Percentiles rank a stretch among this genome's conserved stretches.
Evolutionary conservation across 1,140 invertebrate genomes (phyloP).

Genomic region (Micrasema longulum): DNA sequence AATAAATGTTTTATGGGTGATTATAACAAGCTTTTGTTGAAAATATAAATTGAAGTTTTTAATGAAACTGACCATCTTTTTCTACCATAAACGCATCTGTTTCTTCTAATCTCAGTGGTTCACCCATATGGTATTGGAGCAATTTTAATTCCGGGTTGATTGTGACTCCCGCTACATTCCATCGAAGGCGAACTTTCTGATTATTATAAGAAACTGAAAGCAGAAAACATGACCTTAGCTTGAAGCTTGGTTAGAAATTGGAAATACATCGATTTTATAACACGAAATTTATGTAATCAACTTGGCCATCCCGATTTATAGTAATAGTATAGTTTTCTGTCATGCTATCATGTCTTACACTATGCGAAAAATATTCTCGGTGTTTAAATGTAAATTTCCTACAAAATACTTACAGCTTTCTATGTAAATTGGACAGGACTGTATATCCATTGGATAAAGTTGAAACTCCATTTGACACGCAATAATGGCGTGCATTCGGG

Average conservation of each 20-base stretch:
- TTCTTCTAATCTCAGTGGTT: constrained; percentile 76
- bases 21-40: too few relatives aligned
- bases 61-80: constrained; percentile 80
- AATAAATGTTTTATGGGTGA: too few relatives aligned
- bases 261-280: too few relatives aligned
- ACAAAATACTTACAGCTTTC: constrained; percentile 87
- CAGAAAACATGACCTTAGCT: too few relatives aligned
- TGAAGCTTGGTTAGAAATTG: too few relatives aligned
- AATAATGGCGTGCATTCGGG: constrained; percentile 84
- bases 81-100: constrained; percentile 77
- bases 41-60: too few relatives aligned
- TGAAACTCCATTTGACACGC: constrained; percentile 90
- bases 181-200: constrained; percentile 76
- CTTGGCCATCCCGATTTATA: too few relatives aligned
- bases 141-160: constrained; percentile 83
- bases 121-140: constrained; percentile 80
- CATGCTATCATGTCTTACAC: too few relatives aligned
- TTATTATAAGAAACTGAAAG: constrained; percentile 82
- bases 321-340: too few relatives aligned
- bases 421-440: constrained; percentile 83
- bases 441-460: constrained; percentile 86
- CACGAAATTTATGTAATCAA: too few relatives aligned
- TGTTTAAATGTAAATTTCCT: too few relatives aligned
- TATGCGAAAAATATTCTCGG: too few relatives aligned
- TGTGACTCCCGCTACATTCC: constrained; percentile 77